Evolutionary conservation across 30 jellyfish, hydroid and myxozoan genomes (phyloP).

Genomic region (Pelagia noctiluca): DNA sequence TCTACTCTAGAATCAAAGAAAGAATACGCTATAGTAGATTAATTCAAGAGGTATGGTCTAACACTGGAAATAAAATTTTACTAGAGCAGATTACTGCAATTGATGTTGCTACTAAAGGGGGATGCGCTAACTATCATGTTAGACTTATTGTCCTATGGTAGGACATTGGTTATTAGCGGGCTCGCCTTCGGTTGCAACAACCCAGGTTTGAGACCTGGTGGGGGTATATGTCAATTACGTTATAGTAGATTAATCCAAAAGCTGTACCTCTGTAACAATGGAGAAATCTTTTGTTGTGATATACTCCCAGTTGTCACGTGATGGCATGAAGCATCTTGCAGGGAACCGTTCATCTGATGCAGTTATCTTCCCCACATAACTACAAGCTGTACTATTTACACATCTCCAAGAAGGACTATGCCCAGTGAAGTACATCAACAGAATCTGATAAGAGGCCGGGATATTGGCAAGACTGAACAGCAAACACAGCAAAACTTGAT

Average conservation of each 20-base stretch:
- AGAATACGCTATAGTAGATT: too few species aligned
- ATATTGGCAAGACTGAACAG: constrained; percentile 34
- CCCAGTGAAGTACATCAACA: constrained; percentile 87
- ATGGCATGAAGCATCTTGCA: constrained; percentile 70
- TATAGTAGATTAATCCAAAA: background rate
- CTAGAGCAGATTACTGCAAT: too few species aligned
- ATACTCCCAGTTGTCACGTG: constrained; percentile 70
- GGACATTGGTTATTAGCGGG: background rate
- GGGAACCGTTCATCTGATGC: constrained; percentile 45
- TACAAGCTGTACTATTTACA: constrained; percentile 33
- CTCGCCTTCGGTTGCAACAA: too few species aligned
- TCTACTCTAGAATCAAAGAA: too few species aligned
- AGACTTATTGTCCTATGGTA: too few species aligned
- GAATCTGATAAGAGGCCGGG: constrained; percentile 63
- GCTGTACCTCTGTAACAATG: constrained; percentile 72
- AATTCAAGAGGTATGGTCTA: too few species aligned
- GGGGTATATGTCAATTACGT: too few species aligned
- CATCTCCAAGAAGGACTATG: constrained; percentile 89
- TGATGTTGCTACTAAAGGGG: too few species aligned
- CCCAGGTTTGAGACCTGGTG: background rate
- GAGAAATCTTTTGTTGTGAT: constrained; percentile 42
- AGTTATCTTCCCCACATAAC: constrained; percentile 24
- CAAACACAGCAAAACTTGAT: constrained; percentile 52
- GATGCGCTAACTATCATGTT: too few species aligned
- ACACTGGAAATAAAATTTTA: too few species aligned